phyloP scores from a whole-genome alignment of 2,113 vertebrate species.

The Tychaedon coryphoeus region DNA sequence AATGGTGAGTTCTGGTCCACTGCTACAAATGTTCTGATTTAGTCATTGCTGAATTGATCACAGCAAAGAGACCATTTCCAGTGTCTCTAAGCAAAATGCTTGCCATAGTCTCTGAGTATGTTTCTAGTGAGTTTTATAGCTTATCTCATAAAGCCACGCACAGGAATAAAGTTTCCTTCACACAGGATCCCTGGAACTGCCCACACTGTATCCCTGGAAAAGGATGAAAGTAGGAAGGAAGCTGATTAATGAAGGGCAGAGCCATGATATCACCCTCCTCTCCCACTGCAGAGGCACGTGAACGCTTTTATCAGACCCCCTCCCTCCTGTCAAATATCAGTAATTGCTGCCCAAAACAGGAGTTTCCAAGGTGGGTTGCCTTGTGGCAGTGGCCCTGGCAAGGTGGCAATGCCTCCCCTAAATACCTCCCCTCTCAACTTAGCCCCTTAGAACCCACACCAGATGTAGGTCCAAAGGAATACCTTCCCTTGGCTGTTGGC shows the following conservation, averaged over 20 bases:
- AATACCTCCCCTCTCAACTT: neutral
- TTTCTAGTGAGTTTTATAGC: neutral
- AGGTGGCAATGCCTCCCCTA: neutral
- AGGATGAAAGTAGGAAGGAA: neutral
- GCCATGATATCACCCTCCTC: neutral
- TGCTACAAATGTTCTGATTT: neutral
- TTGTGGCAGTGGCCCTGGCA: neutral
- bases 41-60: neutral
- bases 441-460: neutral
- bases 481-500: neutral
- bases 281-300: fast-evolving
- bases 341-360: neutral
- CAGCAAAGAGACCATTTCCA: neutral
- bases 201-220: neutral
- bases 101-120: neutral
- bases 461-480: neutral
- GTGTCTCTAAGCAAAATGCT: neutral
- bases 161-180: neutral
- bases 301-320: neutral
- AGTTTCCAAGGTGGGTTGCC: neutral
- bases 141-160: neutral
- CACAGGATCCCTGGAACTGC: neutral
- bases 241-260: neutral
- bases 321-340: neutral
- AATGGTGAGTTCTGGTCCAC: neutral